Base-by-base conservation (phyloP, 2,113 vertebrate species). In the Periophthalmus modestus region DNA sequence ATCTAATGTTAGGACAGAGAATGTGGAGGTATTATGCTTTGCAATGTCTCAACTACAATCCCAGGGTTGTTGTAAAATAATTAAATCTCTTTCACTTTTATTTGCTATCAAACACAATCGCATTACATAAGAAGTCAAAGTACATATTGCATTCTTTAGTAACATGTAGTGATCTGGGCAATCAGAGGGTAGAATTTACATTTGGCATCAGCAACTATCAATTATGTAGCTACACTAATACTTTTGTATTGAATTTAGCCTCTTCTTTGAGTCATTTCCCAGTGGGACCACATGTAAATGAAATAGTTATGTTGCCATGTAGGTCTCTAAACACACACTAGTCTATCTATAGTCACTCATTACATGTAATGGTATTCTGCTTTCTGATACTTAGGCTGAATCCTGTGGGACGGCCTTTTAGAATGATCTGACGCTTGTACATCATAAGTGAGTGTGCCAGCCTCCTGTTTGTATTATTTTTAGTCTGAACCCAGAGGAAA, bases 401-500 rank as follows among this genome's bases (percentile, higher is more conserved):
- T 69, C 80, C 74, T 73, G 65, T 73, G 84, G 79, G 81, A 86
- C 10, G 73, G 58, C 52, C 28, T 73, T 65, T 68, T 55, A 85
- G 78, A 50, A 2, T 24, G 67, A 78, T 79, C 87, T 68, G 63
- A 78, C 83, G 81, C 85, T 79, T 78, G 71, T 71, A 80, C 71
- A 79, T 75, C 72, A 68, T 70, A 77, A 73, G 71, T 39, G 75
- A 78, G 34, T 62, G 77, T 36, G 62, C 66, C 72, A 74, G 77
- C 77, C 70, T 74, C 79, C 79, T 65, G 72, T 78, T 75, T 82
- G 66, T 66, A 66, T 84, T 82, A 83, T 79, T 86, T 81, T 78
- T 79, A 67, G 76, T 73, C 76, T 16, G 50, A 76, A 81, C 79
- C 87, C 82, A 83, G 62, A 78, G 81, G 80, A 84, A 88, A 87